These are phyloP conservation scores for Brassicogethes aeneus DNA, from an alignment of 2,888 invertebrate species.

Conservation along the genomic window DNA sequence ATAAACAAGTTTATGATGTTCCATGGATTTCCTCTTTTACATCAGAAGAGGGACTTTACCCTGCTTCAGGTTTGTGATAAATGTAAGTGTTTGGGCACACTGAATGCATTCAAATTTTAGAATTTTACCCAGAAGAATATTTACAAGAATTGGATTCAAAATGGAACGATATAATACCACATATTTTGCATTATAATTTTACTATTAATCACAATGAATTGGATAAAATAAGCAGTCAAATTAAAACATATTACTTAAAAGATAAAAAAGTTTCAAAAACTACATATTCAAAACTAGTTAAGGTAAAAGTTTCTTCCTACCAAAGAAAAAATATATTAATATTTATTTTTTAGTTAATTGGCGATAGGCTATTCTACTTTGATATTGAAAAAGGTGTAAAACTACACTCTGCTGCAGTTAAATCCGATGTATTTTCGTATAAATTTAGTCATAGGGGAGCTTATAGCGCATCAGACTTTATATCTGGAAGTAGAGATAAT, in stretches of 20 bases:
- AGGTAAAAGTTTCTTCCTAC: conserved; percentile 13
- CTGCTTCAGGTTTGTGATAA: conserved; percentile 49
- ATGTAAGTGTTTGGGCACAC: conserved; percentile 1
- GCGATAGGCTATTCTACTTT: conserved; percentile 55
- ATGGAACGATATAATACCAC: conserved; percentile 35
- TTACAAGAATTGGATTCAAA: conserved; percentile 29
- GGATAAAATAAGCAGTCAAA: conserved; percentile 26
- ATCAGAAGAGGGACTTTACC: conserved; percentile 65
- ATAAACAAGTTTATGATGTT: conserved; percentile 46
- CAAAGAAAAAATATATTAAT: not conserved
- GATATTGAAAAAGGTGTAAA: conserved; percentile 53
- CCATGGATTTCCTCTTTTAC: conserved; percentile 64
- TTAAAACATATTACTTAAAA: conserved; percentile 33
- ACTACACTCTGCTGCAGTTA: conserved; percentile 47
- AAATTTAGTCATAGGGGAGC: conserved; percentile 53
- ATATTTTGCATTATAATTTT: conserved; percentile 37
- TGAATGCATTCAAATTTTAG: conserved; percentile 19
- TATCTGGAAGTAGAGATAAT: conserved; percentile 45
- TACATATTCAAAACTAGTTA: conserved; percentile 20
- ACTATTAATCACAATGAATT: conserved; percentile 25
- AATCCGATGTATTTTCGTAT: conserved; percentile 56
- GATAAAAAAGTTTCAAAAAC: conserved; percentile 25
- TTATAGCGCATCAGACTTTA: conserved; percentile 48
- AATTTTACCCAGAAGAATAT: conserved; percentile 27
- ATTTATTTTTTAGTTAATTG: conserved; percentile 38